Percentiles rank a stretch among this genome's conserved stretches.
These are phyloP conservation scores for Periphyllus acericola DNA, from an alignment of 2,888 invertebrate species.

Conservation along the genomic window DNA sequence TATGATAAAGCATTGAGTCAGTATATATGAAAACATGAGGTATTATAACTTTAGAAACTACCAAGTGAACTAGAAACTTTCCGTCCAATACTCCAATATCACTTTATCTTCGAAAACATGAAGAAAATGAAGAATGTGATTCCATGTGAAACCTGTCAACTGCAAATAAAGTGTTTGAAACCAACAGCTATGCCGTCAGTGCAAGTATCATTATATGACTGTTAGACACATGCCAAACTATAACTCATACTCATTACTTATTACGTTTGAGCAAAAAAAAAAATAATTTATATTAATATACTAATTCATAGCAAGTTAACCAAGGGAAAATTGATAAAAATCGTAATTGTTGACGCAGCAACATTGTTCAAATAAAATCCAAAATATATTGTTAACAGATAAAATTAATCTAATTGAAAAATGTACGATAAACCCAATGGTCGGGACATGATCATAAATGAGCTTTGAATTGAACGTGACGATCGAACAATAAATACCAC, in stretches of 20 bases:
- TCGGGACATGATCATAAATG: no score
- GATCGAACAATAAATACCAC: no score
- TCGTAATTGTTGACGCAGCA: no score
- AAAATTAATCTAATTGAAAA: no score
- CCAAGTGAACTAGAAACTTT: background rate
- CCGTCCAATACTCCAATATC: background rate
- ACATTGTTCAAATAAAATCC: no score
- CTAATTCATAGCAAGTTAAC: background rate
- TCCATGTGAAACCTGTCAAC: background rate
- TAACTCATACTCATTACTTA: background rate
- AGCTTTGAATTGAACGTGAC: no score
- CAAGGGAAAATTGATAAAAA: no score
- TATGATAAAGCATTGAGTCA: background rate
- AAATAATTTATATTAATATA: background rate
- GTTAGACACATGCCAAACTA: background rate
- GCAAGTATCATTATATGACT: background rate
- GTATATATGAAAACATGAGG: background rate
- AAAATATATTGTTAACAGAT: no score
- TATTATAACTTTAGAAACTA: background rate
- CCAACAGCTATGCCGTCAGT: background rate
- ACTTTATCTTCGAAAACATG: background rate
- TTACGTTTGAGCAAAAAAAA: background rate
- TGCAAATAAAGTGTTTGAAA: background rate
- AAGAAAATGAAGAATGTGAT: background rate
- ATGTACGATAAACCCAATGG: no score